Evolutionary conservation across 2,113 vertebrate species (phyloP), one percentile per base, ranked within the genome.

Genomic region (Acinonyx jubatus): DNA sequence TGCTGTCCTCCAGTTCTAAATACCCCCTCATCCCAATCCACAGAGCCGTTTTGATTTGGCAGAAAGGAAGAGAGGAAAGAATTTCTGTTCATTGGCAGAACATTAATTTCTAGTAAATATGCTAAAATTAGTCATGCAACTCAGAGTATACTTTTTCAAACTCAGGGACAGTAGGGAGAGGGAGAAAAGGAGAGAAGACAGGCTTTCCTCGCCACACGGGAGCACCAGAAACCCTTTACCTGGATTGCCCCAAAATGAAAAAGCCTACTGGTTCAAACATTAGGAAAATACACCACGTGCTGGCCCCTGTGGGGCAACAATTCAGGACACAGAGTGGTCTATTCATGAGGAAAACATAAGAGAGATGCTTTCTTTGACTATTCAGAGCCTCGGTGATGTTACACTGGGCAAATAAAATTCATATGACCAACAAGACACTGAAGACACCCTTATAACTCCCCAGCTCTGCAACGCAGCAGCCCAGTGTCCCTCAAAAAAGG

Each of bases 281-380:
- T 23, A 95, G 57, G 63, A 69, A 94, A 92, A 96, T 4, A 85
- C 11, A 80, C 90, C 97, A 94, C 33, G 52, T 82, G 78, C 81
- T 36, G 33, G 91, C 81, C 71, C 85, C 71, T n/a, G 18, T 0
- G 3, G 68, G 86, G 82, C 78, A 92, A 63, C 50, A 74, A 66
- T 63, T 93, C 78, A 41, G 92, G 93, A 94, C 82, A 97, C 95
- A 97, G 95, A 92, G 90, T 36, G 80, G 89, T 93, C 97, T 95
- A 86, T 97, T 98, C 95, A 94, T 88, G 85, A 96, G 57, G 55
- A 91, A 94, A 97, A 97, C 73, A 38, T 81, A 66, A 94, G 95
- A 88, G 82, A 81, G 69, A 97, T 65, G 79, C 50, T 85, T 89
- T 89, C 96, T 93, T 85, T 91, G 93, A 94, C 97, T 82, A 76